Evolutionary conservation across 2,888 invertebrate species (phyloP).

Genomic region (Psylliodes chrysocephalus): DNA sequence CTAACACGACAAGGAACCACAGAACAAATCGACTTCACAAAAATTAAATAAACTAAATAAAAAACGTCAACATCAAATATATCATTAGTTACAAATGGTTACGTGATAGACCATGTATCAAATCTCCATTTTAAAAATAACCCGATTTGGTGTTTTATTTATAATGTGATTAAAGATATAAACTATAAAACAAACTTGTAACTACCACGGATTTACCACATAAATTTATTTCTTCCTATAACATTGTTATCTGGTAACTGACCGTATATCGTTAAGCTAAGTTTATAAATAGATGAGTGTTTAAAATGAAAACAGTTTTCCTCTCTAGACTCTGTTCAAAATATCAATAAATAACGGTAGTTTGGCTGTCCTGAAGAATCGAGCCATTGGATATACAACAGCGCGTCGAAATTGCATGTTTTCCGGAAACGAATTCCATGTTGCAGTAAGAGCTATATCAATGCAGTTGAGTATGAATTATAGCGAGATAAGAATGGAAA

Average conservation of each 20-base stretch:
- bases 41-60: no score
- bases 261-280: background rate
- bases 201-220: no score
- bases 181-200: no score
- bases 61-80: no score
- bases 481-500: slow-evolving; percentile 17
- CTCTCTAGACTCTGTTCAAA: background rate
- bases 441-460: slow-evolving; percentile 9
- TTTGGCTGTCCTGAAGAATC: slow-evolving; percentile 12
- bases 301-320: background rate
- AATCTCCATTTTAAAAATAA: no score
- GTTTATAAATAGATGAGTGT: background rate
- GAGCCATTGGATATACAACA: slow-evolving; percentile 16
- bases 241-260: background rate
- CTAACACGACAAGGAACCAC: no score
- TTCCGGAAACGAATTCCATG: slow-evolving; percentile 22
- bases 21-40: no score
- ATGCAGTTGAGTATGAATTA: slow-evolving; percentile 21
- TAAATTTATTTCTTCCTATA: no score
- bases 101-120: no score
- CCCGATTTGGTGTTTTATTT: no score
- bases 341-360: slow-evolving; percentile 22
- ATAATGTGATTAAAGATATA: no score
- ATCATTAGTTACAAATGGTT: no score
- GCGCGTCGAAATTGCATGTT: slow-evolving; percentile 15